These are phyloP conservation scores for Pachycephala philippinensis DNA, from an alignment of 2,113 vertebrate species.

Conservation along the genomic window DNA sequence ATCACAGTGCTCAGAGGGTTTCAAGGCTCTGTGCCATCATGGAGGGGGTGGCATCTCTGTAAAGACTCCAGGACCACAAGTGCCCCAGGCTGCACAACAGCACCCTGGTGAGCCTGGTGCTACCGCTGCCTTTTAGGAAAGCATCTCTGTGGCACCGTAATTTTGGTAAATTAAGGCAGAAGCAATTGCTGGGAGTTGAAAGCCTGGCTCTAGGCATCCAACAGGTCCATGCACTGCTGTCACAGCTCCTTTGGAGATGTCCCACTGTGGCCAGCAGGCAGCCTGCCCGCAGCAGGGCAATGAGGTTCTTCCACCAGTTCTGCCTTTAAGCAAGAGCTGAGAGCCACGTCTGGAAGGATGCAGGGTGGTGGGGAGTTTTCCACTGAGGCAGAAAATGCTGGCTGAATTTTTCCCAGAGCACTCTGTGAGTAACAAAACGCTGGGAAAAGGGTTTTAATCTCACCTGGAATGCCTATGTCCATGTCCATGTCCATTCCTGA, in stretches of 20 bases:
- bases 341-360: neutral
- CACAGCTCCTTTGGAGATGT: neutral
- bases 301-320: neutral
- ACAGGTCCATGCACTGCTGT: neutral
- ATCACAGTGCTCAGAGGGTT: neutral
- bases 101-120: neutral
- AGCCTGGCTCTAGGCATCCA: neutral
- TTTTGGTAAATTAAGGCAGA: neutral
- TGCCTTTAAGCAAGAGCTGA: neutral
- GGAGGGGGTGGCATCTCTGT: neutral
- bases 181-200: neutral
- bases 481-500: rapidly evolving
- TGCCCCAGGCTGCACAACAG: neutral
- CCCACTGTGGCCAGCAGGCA: neutral
- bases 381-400: neutral
- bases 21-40: neutral
- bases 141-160: neutral
- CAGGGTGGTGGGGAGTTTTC: neutral
- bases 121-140: neutral
- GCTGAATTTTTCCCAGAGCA: neutral
- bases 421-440: neutral
- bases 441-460: neutral
- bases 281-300: rapidly evolving
- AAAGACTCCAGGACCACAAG: neutral
- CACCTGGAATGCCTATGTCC: neutral